Conservation (phyloP, 2,888 invertebrate genomes). For the Hoplodrina ambigua region DNA sequence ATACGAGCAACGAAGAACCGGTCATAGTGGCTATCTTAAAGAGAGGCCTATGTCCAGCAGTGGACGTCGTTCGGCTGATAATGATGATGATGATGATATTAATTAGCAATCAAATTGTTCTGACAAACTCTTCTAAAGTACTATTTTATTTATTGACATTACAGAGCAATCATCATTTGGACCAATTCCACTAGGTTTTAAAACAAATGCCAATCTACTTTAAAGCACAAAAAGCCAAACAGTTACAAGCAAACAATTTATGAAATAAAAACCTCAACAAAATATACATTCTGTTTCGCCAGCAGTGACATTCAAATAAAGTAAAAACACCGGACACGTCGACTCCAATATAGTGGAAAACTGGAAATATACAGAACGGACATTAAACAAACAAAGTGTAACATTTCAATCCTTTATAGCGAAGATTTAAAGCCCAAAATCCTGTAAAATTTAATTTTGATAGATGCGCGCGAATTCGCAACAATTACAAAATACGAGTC, state of each 20-base stretch:
- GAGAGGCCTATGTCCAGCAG: too few species aligned
- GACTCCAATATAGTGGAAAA: constrained; percentile 62
- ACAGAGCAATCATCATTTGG: too few species aligned
- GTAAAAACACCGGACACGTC: constrained; percentile 65
- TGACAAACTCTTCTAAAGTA: too few species aligned
- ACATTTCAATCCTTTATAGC: constrained; percentile 77
- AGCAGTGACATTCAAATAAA: constrained; percentile 65
- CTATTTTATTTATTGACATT: too few species aligned
- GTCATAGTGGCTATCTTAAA: too few species aligned
- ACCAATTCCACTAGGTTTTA: neutral
- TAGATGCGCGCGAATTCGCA: constrained; percentile 80
- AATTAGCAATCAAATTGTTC: too few species aligned
- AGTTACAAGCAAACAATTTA: constrained; percentile 43
- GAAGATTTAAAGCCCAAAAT: constrained; percentile 77
- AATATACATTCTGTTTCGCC: constrained; percentile 49
- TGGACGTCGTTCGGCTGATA: too few species aligned
- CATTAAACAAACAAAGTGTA: constrained; percentile 67
- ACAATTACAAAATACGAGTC: constrained; percentile 75
- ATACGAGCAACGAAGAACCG: too few species aligned
- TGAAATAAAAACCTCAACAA: constrained; percentile 54
- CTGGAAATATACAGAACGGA: constrained; percentile 66
- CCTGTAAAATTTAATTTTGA: constrained; percentile 86
- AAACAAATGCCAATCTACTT: neutral
- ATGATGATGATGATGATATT: too few species aligned
- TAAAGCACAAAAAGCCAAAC: constrained; percentile 15